Base-by-base conservation (phyloP, 1,140 invertebrate genomes). In the Hycleus cichorii region DNA sequence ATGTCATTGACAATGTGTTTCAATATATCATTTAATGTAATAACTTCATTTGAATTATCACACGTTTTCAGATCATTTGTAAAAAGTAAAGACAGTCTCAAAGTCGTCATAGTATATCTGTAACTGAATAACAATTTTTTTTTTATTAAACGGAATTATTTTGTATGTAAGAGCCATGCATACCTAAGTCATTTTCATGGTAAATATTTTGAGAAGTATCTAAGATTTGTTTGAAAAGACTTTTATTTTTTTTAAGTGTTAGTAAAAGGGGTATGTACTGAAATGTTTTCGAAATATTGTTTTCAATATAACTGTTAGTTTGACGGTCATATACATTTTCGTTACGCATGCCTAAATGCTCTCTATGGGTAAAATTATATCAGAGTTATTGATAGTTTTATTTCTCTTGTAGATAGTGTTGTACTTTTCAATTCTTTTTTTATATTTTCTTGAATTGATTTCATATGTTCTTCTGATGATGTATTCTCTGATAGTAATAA, bases 81-180 rank as follows among this genome's bases (percentile, higher is more conserved):
- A 49, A 48, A 49, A 54, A 53, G 54, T 12, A 59, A 11, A 11
- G 58, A 50, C n/a, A 54, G 51, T 48, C 43, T 60, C 53, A 40
- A 60, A 60, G 12, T 60, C 58, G 47, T 60, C 52, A 49, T 25
- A 59, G 47, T 54, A 59, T 10, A 59, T 4, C 38, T 59, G 50
- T 25, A 59, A 12, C 12, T 12, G 12, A 12, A 5, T 53, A 45
- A 26, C 39, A 47, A 26, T 9, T 25, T 26, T 6, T 45, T 59
- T 38, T 18, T 43, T 25, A 25, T 47, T 38, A 39, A 59, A 53
- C 11, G 53, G 10, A n/a, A 38, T 53, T 59, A 27, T 45, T 46
- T 39, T 10, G 3, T 9, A 40, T 3, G 39, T 38, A 49, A 11
- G 38, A 11, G 6, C 48, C 48, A 18, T 18, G 18, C 10, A 8